These are phyloP conservation scores for Watersipora subatra DNA, from an alignment of 1,140 invertebrate genomes.

Conservation along the genomic window DNA sequence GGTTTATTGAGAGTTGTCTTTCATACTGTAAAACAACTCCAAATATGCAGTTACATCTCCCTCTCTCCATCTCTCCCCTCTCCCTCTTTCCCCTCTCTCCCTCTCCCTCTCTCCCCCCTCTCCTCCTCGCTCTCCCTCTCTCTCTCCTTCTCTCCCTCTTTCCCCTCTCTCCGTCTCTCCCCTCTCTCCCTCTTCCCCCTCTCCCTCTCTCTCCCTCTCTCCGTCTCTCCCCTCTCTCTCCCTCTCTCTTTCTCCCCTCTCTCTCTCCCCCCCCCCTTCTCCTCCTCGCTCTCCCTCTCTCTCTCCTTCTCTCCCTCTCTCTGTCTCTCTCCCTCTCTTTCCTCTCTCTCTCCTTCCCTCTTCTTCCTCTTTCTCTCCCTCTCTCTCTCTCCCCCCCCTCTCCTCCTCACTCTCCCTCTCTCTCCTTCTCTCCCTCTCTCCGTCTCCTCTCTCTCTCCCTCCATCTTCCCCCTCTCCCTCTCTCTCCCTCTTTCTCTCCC, in stretches of 20 bases:
- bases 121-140: too few species aligned
- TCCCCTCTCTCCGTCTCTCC: not conserved
- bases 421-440: not conserved
- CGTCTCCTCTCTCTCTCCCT: too few species aligned
- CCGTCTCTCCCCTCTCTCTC: slow-evolving; percentile 10
- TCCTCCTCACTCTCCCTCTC: not conserved
- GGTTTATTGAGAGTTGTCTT: too few species aligned
- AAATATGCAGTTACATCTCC: too few species aligned
- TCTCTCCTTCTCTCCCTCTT: not conserved
- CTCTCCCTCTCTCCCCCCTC: not conserved
- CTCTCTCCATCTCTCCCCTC: too few species aligned
- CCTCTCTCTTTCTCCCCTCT: slow-evolving; percentile 6
- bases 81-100: too few species aligned
- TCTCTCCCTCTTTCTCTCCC: not conserved
- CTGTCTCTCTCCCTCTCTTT: slow-evolving; percentile 6
- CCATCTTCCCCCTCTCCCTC: not conserved
- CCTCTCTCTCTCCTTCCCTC: not conserved
- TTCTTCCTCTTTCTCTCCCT: not conserved
- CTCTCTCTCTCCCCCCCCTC: not conserved
- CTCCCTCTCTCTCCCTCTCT: slow-evolving; percentile 10
- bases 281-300: too few species aligned
- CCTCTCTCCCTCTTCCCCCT: not conserved
- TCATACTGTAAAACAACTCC: too few species aligned
- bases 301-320: slow-evolving; percentile 5
- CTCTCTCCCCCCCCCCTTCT: not conserved